Evolutionary conservation across 2,113 vertebrate genomes (phyloP).

Genomic region (Colossoma macropomum): DNA sequence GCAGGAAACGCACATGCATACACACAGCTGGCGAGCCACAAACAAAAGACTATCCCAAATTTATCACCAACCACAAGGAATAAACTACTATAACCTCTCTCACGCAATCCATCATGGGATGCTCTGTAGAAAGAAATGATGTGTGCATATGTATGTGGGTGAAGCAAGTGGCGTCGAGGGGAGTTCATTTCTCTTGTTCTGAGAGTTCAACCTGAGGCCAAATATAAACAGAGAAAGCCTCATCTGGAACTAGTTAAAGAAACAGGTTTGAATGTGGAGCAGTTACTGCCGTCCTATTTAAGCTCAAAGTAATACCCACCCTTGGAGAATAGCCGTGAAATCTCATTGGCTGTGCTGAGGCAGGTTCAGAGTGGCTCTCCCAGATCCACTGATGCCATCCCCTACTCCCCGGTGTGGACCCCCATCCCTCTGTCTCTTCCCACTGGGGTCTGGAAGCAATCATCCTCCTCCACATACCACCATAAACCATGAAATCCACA

Average conservation of each 20-base stretch:
- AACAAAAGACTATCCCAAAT: slow-evolving; percentile 40
- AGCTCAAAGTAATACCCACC: slow-evolving; percentile 1
- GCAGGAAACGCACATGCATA: slow-evolving; percentile 16
- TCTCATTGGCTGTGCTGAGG: slow-evolving; percentile 46
- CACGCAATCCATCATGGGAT: slow-evolving; percentile 22
- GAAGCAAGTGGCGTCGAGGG: slow-evolving; percentile 38
- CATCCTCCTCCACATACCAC: slow-evolving; percentile 71
- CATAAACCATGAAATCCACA: slow-evolving; percentile 74
- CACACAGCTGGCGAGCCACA: slow-evolving; percentile 43
- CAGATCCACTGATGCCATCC: slow-evolving; percentile 51
- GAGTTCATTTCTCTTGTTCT: slow-evolving; percentile 29
- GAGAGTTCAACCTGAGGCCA: slow-evolving; percentile 45
- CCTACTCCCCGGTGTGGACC: slow-evolving; percentile 14
- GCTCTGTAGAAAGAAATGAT: slow-evolving; percentile 13
- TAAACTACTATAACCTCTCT: slow-evolving; percentile 14
- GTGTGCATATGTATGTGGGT: slow-evolving; percentile 24
- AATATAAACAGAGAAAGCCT: slow-evolving; percentile 39
- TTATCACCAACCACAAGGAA: slow-evolving; percentile 32
- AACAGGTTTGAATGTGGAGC: slow-evolving; percentile 20
- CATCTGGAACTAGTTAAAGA: slow-evolving; percentile 31
- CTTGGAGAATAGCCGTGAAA: slow-evolving; percentile 34
- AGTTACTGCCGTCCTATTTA: not conserved
- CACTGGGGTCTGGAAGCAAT: slow-evolving; percentile 75
- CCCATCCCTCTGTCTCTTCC: slow-evolving; percentile 7
- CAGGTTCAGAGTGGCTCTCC: slow-evolving; percentile 41